A percentile compares a stretch with the other conserved stretches of the same genome.
phyloP scores from a whole-genome alignment of 2,797 vertebrate species.

The Fundulus diaphanus region DNA sequence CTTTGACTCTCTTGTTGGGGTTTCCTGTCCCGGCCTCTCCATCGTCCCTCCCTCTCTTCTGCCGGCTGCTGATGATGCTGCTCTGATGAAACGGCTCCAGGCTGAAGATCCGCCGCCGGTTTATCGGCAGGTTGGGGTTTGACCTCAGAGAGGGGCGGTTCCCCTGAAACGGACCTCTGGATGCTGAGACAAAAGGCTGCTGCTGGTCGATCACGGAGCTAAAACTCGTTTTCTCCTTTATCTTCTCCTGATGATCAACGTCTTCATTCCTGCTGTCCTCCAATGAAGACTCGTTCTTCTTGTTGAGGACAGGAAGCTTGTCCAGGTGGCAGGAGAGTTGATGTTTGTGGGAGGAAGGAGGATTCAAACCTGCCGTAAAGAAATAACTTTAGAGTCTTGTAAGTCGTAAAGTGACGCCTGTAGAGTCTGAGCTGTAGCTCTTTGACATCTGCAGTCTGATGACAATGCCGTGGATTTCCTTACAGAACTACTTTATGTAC shows the following conservation, averaged over 20 bases:
- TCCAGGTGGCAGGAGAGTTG: constrained; percentile 18
- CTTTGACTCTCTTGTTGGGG: constrained; percentile 81
- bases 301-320: neutral
- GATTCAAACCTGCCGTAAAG: constrained; percentile 34
- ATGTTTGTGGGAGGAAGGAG: constrained; percentile 36
- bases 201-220: constrained; percentile 15
- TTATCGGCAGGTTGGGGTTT: constrained; percentile 58
- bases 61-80: constrained; percentile 77
- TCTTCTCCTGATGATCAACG: constrained; percentile 7
- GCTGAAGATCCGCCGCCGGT: constrained; percentile 81
- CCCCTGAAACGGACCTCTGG: constrained; percentile 30
- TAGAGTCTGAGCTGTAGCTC: no score
- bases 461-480: no score
- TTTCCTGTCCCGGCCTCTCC: constrained; percentile 21
- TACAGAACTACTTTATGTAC: no score
- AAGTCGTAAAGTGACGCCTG: no score
- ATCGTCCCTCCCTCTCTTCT: constrained; percentile 64
- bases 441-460: no score
- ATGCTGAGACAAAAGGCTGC: neutral
- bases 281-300: neutral
- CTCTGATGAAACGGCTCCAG: constrained; percentile 82
- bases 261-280: constrained; percentile 16
- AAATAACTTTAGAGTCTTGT: neutral
- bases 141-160: neutral
- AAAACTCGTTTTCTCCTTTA: constrained; percentile 17